Percentiles rank a stretch among this genome's conserved stretches.
Conservation (phyloP, 2,797 vertebrate species). For the Semotilus atromaculatus region DNA sequence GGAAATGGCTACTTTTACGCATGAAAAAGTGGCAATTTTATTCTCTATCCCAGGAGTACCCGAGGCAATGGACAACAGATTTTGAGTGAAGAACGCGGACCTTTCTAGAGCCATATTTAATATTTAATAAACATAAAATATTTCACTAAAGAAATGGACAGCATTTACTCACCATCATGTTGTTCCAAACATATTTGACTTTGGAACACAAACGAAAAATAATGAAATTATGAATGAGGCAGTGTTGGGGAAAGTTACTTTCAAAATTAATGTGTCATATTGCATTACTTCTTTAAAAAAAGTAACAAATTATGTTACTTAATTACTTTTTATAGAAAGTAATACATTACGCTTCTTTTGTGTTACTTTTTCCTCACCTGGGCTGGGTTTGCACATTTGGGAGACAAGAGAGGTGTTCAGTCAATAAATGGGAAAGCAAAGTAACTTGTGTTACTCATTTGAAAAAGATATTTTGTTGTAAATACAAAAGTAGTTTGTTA, state of each 20-base stretch:
- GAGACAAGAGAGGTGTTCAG: neutral
- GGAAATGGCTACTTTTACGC: constrained; percentile 71
- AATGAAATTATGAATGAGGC: neutral
- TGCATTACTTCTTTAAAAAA: neutral
- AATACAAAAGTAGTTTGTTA: neutral
- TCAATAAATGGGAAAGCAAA: neutral
- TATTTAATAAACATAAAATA: neutral
- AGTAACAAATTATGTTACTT: neutral
- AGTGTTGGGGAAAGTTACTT: neutral
- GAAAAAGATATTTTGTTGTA: neutral
- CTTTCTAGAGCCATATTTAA: constrained; percentile 1
- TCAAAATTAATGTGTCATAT: too few relatives aligned
- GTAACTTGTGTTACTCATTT: too few relatives aligned
- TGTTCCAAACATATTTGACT: neutral
- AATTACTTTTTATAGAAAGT: neutral
- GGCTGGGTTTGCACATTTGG: neutral
- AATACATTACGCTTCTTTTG: neutral
- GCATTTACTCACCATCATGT: neutral
- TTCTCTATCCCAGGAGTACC: constrained; percentile 57
- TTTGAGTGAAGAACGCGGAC: constrained; percentile 22
- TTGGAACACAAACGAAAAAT: too few relatives aligned
- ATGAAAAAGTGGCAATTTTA: constrained; percentile 60
- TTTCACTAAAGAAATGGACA: neutral
- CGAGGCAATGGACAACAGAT: constrained; percentile 54
- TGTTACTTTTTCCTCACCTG: too few relatives aligned